Evolutionary conservation across 2,888 invertebrate genomes (phyloP).

Genomic region (Ochlodes sylvanus): DNA sequence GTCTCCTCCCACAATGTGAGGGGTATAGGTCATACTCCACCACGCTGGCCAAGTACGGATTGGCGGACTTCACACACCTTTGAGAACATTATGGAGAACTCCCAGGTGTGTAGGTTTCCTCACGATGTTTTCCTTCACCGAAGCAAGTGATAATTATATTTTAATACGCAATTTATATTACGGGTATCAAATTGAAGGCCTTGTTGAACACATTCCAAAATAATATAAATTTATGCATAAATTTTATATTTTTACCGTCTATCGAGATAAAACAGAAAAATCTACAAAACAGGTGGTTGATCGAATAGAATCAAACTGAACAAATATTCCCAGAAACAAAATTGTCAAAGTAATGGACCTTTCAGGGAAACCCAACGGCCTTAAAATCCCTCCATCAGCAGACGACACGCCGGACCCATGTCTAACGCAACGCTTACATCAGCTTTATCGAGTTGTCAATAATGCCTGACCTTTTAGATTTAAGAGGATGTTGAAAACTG

Average conservation of each 20-base stretch:
- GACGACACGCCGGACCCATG: constrained; percentile 14
- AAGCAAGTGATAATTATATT: too few species aligned
- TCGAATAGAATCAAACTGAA: neutral
- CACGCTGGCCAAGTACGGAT: too few species aligned
- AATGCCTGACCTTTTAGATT: constrained; percentile 24
- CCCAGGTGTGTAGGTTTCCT: too few species aligned
- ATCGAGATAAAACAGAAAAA: neutral
- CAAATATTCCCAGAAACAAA: neutral
- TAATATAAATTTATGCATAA: too few species aligned
- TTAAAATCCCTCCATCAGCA: constrained; percentile 18
- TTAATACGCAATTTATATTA: too few species aligned
- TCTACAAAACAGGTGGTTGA: neutral
- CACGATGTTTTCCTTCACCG: too few species aligned
- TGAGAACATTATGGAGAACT: too few species aligned
- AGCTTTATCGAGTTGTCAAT: constrained; percentile 20
- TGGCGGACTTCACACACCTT: too few species aligned
- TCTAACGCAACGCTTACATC: constrained; percentile 17
- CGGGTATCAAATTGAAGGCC: too few species aligned
- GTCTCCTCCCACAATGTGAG: too few species aligned
- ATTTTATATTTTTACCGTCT: neutral
- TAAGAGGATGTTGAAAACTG: constrained; percentile 4
- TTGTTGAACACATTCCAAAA: too few species aligned
- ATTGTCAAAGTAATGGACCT: neutral
- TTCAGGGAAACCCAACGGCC: constrained; percentile 9
- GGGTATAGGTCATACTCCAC: too few species aligned